A percentile compares a stretch with the other conserved stretches of the same genome.
Conservation (phyloP, 2,888 invertebrate genomes). For the Lasioglossum vierecki region DNA sequence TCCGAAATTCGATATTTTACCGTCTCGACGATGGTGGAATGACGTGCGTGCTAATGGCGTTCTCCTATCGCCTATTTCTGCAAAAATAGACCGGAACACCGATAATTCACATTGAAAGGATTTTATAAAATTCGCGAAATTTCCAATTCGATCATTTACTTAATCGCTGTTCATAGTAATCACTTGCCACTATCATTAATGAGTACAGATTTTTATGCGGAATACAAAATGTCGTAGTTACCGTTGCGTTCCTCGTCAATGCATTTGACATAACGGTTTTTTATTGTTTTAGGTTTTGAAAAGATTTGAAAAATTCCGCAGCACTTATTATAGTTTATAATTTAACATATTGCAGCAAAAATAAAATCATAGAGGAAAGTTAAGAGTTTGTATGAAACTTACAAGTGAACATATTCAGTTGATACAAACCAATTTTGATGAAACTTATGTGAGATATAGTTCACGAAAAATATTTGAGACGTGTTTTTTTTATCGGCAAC, state of each 20-base stretch:
- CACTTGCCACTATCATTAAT: not conserved
- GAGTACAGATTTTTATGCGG: not conserved
- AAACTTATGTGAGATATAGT: too few species aligned
- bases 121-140: not conserved
- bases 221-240: not conserved
- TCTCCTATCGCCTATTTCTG: not conserved
- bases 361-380: not conserved
- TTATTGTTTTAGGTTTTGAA: too few species aligned
- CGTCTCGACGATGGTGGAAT: not conserved
- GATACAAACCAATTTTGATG: too few species aligned
- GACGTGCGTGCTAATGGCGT: not conserved
- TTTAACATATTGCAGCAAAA: not conserved
- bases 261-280: too few species aligned
- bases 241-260: too few species aligned
- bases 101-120: not conserved
- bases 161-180: not conserved
- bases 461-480: too few species aligned
- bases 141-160: not conserved
- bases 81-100: not conserved
- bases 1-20: not conserved
- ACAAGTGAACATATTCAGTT: too few species aligned
- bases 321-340: not conserved
- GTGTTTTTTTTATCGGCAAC: too few species aligned
- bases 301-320: not conserved
- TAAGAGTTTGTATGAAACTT: not conserved